Evolutionary conservation across 1,140 invertebrate species (phyloP), one percentile per base, ranked within the genome.

Genomic region (Argopecten irradians): DNA sequence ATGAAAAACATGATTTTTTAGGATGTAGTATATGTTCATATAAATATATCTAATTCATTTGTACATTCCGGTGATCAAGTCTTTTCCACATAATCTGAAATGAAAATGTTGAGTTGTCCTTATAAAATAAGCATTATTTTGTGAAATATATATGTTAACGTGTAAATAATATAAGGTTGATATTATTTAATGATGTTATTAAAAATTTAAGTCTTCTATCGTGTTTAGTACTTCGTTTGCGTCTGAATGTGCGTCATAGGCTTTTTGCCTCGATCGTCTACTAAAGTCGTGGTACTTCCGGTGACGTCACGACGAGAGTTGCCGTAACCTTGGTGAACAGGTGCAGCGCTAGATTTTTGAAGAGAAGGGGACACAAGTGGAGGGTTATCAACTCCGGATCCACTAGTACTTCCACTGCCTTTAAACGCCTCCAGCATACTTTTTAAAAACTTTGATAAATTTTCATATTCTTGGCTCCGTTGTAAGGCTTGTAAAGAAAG

Each of bases 381-480:
- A 34, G 43, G 33, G 33, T 82, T 87, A 28, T 36, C 22, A 41
- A 55, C n/a, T 46, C 36, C 84, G 9, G 34, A 14, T 34, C 16
- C 35, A 33, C 85, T 86, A 22, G 7, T 34, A n/a, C 71, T 32
- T 22, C 34, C 35, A 43, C 33, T 39, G 34, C 87, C 87, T 84
- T 90, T 90, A 43, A 90, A 90, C 1, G 89, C 87, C 34, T 90
- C 89, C 5, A 90, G 36, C 89, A 90, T 90, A 41, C 89, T 86
- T 88, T 88, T 90, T 39, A 90, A 36, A 86, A 90, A 90, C 46
- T 83, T 86, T 14, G 87, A 90, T n/a, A 90, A 36, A 34, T 88
- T 83, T 36, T 90, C 89, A 43, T 88, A 88, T 34, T 88, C 89
- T 1, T 22, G 82, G n/a, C 84, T 84, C 19, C 87, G 55, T n/a